These are phyloP conservation scores for Drosophila sechellia DNA, from an alignment of 1,140 invertebrate species.

Conservation along the genomic window DNA sequence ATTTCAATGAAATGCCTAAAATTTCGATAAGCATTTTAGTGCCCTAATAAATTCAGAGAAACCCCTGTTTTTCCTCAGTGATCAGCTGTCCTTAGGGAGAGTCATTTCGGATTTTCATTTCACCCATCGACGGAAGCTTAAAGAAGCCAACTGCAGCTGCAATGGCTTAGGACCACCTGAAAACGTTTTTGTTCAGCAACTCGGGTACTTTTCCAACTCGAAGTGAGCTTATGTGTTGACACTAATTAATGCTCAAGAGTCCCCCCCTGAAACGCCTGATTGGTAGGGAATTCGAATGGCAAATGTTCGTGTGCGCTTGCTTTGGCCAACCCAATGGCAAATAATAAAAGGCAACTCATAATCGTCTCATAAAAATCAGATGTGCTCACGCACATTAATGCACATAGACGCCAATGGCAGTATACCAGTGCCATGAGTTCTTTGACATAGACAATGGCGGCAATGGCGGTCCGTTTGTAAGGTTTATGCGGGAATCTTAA, in stretches of 20 bases:
- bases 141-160: conserved; percentile 31
- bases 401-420: conserved; percentile 30
- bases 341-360: conserved; percentile 82
- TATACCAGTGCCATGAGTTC: conserved; percentile 38
- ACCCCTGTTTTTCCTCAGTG: conserved; percentile 1
- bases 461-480: conserved; percentile 8
- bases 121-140: conserved; percentile 26
- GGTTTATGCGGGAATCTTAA: neutral
- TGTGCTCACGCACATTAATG: conserved; percentile 73
- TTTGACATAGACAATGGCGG: conserved; percentile 75
- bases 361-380: conserved; percentile 82
- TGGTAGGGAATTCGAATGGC: neutral
- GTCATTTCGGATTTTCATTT: conserved; percentile 37
- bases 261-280: neutral
- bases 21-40: no score
- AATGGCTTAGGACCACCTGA: conserved; percentile 23
- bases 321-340: conserved; percentile 69
- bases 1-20: no score
- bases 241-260: conserved; percentile 40
- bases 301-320: conserved; percentile 41
- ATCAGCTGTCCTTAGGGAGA: conserved; percentile 3
- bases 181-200: neutral
- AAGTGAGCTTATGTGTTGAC: conserved; percentile 29
- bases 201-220: neutral
- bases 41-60: no score